Conservation (phyloP, 2,888 invertebrate species). For the Hymenopus coronatus region DNA sequence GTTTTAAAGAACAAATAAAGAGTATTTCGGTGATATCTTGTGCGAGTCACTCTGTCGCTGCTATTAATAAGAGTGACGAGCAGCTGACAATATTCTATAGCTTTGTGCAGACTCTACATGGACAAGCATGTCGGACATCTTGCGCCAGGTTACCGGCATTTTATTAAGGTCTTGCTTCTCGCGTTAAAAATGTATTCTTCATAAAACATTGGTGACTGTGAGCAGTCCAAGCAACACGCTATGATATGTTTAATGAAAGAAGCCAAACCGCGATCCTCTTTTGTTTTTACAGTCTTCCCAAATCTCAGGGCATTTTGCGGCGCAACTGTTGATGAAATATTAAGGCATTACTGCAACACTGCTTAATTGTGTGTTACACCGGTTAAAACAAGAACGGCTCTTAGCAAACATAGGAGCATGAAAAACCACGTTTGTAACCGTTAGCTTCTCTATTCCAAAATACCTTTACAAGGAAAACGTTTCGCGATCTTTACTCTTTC, state of each 20-base stretch:
- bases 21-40: too few species aligned
- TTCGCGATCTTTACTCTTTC: too few species aligned
- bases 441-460: too few species aligned
- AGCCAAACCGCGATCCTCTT: not conserved
- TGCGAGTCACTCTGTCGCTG: too few species aligned
- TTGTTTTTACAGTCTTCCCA: not conserved
- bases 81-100: too few species aligned
- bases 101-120: not conserved
- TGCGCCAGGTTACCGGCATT: not conserved
- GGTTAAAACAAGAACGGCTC: not conserved
- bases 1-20: too few species aligned
- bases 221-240: not conserved
- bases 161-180: constrained; percentile 4
- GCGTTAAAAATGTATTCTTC: not conserved
- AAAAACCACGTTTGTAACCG: too few species aligned
- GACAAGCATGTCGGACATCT: not conserved
- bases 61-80: too few species aligned
- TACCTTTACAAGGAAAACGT: too few species aligned
- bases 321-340: not conserved
- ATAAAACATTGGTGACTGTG: not conserved
- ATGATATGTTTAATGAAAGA: not conserved
- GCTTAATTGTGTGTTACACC: not conserved
- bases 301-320: not conserved
- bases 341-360: not conserved
- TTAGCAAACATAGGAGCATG: too few species aligned